Evolutionary conservation across 2,888 invertebrate genomes (phyloP), one percentile per base, ranked within the genome.

Genomic region (Amphipoea oculea): DNA sequence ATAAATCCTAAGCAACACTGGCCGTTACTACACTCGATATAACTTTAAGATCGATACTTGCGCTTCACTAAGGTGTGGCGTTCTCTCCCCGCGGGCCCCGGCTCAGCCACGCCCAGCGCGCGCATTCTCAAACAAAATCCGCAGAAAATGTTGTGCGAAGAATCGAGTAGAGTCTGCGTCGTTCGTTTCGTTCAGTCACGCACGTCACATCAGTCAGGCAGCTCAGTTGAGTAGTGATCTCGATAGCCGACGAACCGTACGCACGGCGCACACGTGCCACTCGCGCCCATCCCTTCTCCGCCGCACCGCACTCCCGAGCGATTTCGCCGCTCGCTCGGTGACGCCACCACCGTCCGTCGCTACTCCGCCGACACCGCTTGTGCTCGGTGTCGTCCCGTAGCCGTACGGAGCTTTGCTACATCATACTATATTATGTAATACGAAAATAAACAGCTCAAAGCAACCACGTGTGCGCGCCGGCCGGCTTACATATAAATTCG

Each of bases 91-190:
- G 93, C 95, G 93, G 94, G 94, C 95, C 94, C 89, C 94, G 91
- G 89, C 88, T 88, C 84, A 91, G 94, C 95, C 95, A 96, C 96
- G 96, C 96, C 96, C 96, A 95, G 94, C 93, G 94, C 92, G 96
- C 95, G 95, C 95, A 95, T 95, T 95, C 93, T 95, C 94, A 92
- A 94, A 95, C 94, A 94, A 94, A 94, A 94, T 95, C 93, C 91
- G 93, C 93, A 95, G 92, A 94, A 95, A 94, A 95, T 95, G 93
- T 93, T 93, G 94, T 93, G 92, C 91, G 92, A 92, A 92, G 94
- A 92, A 93, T 91, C 91, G 93, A 93, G 92, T 93, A 90, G 93
- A 92, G 90, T 90, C 91, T 92, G 91, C 92, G 83, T 80, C 84
- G 92, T 91, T 90, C 90, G 90, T 91, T 91, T 90, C 92, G 92